phyloP scores from a whole-genome alignment of 2,113 vertebrate genomes.

The Nibea albiflora region DNA sequence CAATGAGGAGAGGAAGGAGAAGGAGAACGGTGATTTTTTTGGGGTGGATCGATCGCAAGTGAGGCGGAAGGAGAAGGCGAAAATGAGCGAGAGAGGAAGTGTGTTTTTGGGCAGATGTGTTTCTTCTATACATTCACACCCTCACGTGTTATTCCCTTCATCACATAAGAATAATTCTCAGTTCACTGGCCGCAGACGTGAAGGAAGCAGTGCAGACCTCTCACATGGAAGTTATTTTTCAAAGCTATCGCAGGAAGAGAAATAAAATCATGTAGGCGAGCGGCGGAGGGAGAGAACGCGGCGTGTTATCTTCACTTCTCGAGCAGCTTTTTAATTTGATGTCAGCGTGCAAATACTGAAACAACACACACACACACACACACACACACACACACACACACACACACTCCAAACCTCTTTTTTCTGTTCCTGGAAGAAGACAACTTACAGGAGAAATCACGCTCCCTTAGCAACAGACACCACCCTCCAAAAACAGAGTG shows the following conservation, averaged over 20 bases:
- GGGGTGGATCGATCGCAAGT: conserved; percentile 17
- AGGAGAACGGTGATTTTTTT: conserved; percentile 46
- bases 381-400: neutral
- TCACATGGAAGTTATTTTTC: conserved; percentile 34
- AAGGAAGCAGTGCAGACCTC: conserved; percentile 36
- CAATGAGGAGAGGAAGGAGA: conserved; percentile 27
- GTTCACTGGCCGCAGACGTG: conserved; percentile 38
- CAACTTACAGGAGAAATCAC: conserved; percentile 48
- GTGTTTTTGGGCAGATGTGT: neutral
- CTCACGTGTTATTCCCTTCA: conserved; percentile 8
- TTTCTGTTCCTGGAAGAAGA: conserved; percentile 61
- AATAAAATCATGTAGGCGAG: conserved; percentile 25
- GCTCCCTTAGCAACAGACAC: conserved; percentile 69
- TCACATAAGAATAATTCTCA: conserved; percentile 14
- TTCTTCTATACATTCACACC: neutral
- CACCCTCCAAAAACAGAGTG: conserved; percentile 5
- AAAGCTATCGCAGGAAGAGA: conserved; percentile 33
- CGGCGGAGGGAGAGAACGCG: neutral
- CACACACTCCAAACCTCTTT: conserved; percentile 21
- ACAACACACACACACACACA: no score
- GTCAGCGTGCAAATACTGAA: conserved; percentile 60
- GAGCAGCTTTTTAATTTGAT: conserved; percentile 68
- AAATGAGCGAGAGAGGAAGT: conserved; percentile 9
- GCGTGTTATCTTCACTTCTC: conserved; percentile 28
- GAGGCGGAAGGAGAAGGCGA: neutral